Evolutionary conservation across 2,888 invertebrate genomes (phyloP).

Genomic region (Trissoscelio sp.): DNA sequence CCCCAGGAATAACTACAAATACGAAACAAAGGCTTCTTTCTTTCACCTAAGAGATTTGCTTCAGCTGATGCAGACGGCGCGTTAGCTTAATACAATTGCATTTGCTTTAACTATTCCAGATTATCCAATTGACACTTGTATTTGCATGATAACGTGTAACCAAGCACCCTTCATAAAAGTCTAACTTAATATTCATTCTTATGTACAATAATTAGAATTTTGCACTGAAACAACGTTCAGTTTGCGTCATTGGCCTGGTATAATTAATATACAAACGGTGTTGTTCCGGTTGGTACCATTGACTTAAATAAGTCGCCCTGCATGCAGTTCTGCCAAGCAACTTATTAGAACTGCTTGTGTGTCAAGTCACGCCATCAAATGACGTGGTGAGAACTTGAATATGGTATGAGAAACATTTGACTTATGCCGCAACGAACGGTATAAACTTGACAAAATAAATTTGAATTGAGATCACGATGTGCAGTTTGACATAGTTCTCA

Average conservation of each 20-base stretch:
- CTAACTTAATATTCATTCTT: no score
- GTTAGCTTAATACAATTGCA: conserved; percentile 28
- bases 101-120: conserved; percentile 20
- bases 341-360: conserved; percentile 37
- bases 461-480: conserved; percentile 15
- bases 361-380: conserved; percentile 38
- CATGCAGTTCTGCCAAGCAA: conserved; percentile 38
- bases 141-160: background rate
- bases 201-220: no score
- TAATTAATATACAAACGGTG: conserved; percentile 25
- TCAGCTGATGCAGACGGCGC: conserved; percentile 57
- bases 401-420: conserved; percentile 43
- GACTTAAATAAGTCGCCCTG: conserved; percentile 40
- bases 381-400: conserved; percentile 43
- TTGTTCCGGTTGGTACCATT: conserved; percentile 14
- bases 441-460: conserved; percentile 43
- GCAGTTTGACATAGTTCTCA: conserved; percentile 35
- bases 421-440: conserved; percentile 19
- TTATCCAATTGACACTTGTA: conserved; percentile 19
- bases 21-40: conserved; percentile 77
- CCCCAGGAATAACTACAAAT: conserved; percentile 79
- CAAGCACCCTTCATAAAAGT: no score
- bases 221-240: no score
- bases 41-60: conserved; percentile 54
- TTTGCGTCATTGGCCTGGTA: no score